Conservation (phyloP, 2,113 vertebrate species). For the Sterrhoptilus dennistouni region DNA sequence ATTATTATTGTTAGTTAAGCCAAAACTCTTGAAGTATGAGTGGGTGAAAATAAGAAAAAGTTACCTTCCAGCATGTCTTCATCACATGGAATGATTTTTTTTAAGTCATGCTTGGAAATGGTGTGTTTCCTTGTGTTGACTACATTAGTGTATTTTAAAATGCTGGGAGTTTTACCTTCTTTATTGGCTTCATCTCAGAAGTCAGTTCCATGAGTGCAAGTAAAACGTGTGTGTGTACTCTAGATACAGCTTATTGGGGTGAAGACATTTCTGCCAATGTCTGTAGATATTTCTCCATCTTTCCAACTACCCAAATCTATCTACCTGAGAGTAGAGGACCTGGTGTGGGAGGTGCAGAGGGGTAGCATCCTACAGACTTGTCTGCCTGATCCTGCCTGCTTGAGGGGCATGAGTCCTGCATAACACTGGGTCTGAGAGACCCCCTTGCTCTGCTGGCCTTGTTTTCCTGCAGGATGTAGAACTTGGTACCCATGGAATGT, state of each 20-base stretch:
- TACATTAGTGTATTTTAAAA: background rate
- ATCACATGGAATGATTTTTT: background rate
- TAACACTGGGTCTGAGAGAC: background rate
- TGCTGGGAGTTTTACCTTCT: background rate
- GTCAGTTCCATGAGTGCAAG: background rate
- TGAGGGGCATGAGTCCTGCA: too few species aligned
- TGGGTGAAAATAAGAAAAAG: background rate
- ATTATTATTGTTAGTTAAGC: background rate
- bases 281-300: background rate
- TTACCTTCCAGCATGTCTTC: background rate
- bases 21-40: background rate
- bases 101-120: background rate
- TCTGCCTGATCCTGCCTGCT: background rate
- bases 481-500: background rate
- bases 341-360: accelerated
- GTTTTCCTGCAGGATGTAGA: background rate
- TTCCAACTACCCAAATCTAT: background rate
- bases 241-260: background rate
- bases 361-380: background rate
- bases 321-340: background rate
- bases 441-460: background rate
- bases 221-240: background rate
- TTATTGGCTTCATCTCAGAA: background rate
- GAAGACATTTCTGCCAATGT: background rate
- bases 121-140: background rate